phyloP scores from a whole-genome alignment of 2,888 invertebrate genomes.

The Caenorhabditis japonica region DNA sequence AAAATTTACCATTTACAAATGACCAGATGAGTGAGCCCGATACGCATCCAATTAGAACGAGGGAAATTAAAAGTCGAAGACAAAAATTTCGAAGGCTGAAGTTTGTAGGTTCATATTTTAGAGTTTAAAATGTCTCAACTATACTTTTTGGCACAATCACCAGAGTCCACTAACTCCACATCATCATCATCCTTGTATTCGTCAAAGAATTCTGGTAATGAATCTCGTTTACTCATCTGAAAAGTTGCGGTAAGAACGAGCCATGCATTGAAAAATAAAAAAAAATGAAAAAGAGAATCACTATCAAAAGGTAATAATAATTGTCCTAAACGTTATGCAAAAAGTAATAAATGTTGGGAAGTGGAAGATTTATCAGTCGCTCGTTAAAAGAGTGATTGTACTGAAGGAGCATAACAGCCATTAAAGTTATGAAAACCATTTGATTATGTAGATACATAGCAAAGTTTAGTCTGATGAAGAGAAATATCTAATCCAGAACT shows the following conservation, averaged over 20 bases:
- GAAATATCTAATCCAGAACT: background rate
- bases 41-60: constrained; percentile 45
- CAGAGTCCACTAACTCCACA: constrained; percentile 28
- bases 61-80: constrained; percentile 42
- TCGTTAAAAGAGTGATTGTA: background rate
- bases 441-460: background rate
- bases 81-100: constrained; percentile 43
- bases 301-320: constrained; percentile 34
- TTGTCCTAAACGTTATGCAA: constrained; percentile 43
- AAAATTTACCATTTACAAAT: constrained; percentile 47
- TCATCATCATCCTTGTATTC: constrained; percentile 47
- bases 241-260: too few relatives aligned
- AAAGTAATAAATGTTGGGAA: constrained; percentile 53
- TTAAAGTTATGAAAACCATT: constrained; percentile 22
- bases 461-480: background rate
- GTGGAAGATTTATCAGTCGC: constrained; percentile 50
- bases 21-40: constrained; percentile 58
- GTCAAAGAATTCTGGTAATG: constrained; percentile 19
- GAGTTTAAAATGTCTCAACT: background rate
- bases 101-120: background rate
- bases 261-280: too few relatives aligned
- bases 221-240: constrained; percentile 29
- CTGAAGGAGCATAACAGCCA: too few relatives aligned
- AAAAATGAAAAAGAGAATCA: constrained; percentile 6
- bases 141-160: constrained; percentile 32